phyloP scores from a whole-genome alignment of 2,113 vertebrate species.

The Origma solitaria region DNA sequence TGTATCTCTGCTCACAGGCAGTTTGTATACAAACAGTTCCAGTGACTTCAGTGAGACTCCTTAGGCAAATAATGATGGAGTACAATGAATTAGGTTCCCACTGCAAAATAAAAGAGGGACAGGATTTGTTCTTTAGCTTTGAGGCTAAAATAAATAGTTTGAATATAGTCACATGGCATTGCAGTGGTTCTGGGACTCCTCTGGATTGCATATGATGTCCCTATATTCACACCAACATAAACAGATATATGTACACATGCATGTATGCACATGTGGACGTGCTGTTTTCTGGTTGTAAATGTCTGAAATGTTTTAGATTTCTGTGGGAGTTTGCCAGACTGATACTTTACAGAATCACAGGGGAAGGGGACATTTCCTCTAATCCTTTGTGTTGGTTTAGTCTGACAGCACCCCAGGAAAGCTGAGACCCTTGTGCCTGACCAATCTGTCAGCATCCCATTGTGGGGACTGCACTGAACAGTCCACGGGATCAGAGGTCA shows the following conservation, averaged over 20 bases:
- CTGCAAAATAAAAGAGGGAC: background rate
- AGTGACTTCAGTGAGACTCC: background rate
- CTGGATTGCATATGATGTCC: background rate
- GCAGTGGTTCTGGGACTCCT: background rate
- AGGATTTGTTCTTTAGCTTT: background rate
- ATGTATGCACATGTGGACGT: background rate
- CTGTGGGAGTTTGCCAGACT: background rate
- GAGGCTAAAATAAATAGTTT: background rate
- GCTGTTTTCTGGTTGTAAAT: background rate
- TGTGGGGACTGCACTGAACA: too few species aligned
- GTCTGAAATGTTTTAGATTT: background rate
- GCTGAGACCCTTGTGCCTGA: background rate
- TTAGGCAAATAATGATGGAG: background rate
- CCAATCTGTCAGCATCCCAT: rapidly evolving
- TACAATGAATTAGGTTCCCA: background rate
- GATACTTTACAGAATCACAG: background rate
- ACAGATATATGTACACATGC: too few species aligned
- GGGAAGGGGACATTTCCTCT: background rate
- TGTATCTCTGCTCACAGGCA: background rate
- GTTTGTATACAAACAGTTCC: background rate
- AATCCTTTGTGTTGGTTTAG: background rate
- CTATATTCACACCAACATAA: background rate
- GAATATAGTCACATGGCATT: background rate
- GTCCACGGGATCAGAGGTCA: rapidly evolving
- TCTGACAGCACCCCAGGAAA: background rate